phyloP scores from a whole-genome alignment of 2,113 vertebrate species.

The Ivindomyrus marchei region DNA sequence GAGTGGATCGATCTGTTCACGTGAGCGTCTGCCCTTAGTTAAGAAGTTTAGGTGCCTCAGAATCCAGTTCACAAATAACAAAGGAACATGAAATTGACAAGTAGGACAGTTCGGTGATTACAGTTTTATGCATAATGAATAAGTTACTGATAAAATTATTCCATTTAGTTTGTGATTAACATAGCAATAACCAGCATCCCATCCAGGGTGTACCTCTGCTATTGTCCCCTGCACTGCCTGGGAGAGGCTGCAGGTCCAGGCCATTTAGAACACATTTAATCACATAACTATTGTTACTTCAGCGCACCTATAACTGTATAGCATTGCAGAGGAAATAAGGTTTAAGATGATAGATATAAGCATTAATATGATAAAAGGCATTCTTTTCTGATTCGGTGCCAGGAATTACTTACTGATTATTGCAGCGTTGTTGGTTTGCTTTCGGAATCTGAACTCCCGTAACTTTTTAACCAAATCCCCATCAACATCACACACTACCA shows the following conservation, averaged over 20 bases:
- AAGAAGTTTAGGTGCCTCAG: neutral
- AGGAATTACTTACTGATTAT: conserved; percentile 82
- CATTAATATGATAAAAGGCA: neutral
- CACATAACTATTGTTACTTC: neutral
- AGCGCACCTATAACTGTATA: neutral
- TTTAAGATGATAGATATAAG: neutral
- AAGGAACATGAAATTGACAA: neutral
- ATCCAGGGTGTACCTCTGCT: neutral
- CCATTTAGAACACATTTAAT: neutral
- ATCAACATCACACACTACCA: conserved; percentile 94
- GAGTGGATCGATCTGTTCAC: neutral
- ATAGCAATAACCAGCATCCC: neutral
- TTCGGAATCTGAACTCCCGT: conserved; percentile 89
- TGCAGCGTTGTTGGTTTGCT: conserved; percentile 94
- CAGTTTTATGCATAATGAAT: neutral
- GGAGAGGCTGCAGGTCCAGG: neutral
- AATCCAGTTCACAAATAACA: neutral
- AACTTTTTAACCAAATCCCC: conserved; percentile 86
- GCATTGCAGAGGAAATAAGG: neutral
- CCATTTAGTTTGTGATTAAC: neutral
- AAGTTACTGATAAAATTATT: neutral
- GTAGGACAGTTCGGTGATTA: neutral
- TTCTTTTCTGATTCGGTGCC: neutral
- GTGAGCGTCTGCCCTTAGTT: neutral
- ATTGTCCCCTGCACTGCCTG: neutral